Conservation (phyloP, 53 echinoderm and acorn worm genomes). For the Antedon mediterranea region DNA sequence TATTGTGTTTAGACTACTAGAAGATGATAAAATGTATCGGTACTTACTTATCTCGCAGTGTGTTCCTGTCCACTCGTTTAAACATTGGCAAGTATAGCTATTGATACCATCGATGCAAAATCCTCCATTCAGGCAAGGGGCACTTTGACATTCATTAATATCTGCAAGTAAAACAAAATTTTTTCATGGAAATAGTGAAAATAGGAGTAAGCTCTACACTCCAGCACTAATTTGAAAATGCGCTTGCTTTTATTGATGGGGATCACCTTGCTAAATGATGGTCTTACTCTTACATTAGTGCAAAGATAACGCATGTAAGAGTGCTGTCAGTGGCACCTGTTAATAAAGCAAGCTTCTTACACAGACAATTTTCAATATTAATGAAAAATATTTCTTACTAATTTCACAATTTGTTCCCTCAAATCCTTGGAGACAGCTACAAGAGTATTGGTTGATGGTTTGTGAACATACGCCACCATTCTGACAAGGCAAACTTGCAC, state of each 20-base stretch:
- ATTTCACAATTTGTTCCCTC: not conserved
- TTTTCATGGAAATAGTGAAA: too few species aligned
- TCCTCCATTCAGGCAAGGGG: not conserved
- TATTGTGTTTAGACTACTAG: too few species aligned
- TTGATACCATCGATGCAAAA: conserved; percentile 1
- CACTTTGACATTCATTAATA: not conserved
- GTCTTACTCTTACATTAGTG: too few species aligned
- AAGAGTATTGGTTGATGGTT: not conserved
- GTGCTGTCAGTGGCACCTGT: too few species aligned
- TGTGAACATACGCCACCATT: not conserved
- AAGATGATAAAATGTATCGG: too few species aligned
- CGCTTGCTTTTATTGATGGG: too few species aligned
- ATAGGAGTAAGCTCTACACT: too few species aligned
- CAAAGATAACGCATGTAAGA: too few species aligned
- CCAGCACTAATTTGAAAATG: too few species aligned
- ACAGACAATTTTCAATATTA: too few species aligned
- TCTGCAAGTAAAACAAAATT: not conserved
- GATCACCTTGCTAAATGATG: too few species aligned
- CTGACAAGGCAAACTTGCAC: not conserved
- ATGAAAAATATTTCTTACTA: not conserved
- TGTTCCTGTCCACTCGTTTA: not conserved
- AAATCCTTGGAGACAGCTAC: not conserved
- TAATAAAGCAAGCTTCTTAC: too few species aligned
- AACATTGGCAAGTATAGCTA: not conserved
- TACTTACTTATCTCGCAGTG: not conserved